phyloP scores from a whole-genome alignment of 1,140 invertebrate genomes.

The Papilio machaon region DNA sequence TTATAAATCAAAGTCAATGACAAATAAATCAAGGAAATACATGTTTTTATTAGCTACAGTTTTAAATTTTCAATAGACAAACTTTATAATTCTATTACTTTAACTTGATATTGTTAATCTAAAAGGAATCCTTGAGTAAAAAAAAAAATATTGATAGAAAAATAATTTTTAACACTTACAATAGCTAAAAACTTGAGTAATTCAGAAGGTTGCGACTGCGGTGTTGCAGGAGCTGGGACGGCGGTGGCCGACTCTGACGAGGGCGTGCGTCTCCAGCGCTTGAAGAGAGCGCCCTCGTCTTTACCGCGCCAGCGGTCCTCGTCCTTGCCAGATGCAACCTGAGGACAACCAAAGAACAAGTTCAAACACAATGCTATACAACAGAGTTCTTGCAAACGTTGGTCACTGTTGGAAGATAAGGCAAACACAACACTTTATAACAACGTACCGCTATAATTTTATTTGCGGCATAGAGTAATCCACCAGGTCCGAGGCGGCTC shows the following conservation, averaged over 20 bases:
- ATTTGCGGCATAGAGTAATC: constrained; percentile 75
- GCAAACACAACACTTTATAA: constrained; percentile 57
- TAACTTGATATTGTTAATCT: too few relatives aligned
- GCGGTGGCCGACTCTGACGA: constrained; percentile 57
- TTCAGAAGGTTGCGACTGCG: constrained; percentile 72
- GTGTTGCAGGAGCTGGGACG: constrained; percentile 53
- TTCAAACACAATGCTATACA: constrained; percentile 64
- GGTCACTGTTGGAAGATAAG: constrained; percentile 58
- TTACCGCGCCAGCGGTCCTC: constrained; percentile 76
- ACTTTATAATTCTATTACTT: too few relatives aligned
- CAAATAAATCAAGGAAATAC: too few relatives aligned
- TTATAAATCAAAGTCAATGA: too few relatives aligned
- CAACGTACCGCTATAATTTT: constrained; percentile 80
- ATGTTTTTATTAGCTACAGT: too few relatives aligned
- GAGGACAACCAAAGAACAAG: constrained; percentile 72
- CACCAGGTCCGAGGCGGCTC: constrained; percentile 73
- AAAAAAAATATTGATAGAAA: constrained; percentile 11
- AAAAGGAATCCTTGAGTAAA: neutral
- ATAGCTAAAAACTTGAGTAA: constrained; percentile 80
- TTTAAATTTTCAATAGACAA: too few relatives aligned
- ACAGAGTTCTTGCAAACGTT: constrained; percentile 49
- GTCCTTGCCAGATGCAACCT: constrained; percentile 78
- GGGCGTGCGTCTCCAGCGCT: constrained; percentile 67
- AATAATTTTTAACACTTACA: constrained; percentile 66
- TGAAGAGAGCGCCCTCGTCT: constrained; percentile 73